Evolutionary conservation across 2,113 vertebrate genomes (phyloP).

Genomic region (Thermophis baileyi): DNA sequence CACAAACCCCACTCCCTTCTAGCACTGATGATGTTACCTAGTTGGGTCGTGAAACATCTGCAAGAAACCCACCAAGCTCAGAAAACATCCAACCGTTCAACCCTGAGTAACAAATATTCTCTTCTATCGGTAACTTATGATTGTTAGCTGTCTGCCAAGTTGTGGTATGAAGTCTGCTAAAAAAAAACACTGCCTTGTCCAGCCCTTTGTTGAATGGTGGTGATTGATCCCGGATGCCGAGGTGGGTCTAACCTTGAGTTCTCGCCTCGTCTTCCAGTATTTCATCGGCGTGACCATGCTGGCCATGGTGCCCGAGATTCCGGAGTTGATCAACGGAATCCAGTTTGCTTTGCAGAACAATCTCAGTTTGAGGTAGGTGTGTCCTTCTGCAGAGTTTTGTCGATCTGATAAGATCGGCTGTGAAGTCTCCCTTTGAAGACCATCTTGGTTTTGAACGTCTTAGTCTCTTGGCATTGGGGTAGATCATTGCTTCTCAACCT

Average conservation of each 20-base stretch:
- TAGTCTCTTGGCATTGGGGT: not conserved
- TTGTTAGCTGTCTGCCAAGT: too few relatives aligned
- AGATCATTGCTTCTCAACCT: not conserved
- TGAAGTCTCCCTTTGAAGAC: not conserved
- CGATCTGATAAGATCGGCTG: not conserved
- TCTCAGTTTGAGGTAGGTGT: constrained; percentile 80
- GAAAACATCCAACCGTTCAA: too few relatives aligned
- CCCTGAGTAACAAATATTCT: too few relatives aligned
- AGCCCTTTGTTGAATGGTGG: not conserved
- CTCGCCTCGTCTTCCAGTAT: constrained; percentile 66
- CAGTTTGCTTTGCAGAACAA: constrained; percentile 90
- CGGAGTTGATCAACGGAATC: constrained; percentile 86
- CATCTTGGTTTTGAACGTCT: not conserved
- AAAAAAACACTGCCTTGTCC: not conserved
- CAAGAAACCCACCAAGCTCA: too few relatives aligned
- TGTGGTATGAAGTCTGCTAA: not conserved
- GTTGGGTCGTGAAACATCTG: too few relatives aligned
- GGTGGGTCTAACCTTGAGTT: not conserved
- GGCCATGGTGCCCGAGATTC: constrained; percentile 87
- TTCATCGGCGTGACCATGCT: constrained; percentile 84
- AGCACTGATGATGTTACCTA: too few relatives aligned
- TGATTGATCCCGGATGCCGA: not conserved
- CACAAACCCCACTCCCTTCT: too few relatives aligned
- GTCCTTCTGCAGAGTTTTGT: not conserved
- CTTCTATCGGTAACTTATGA: not conserved